Base-by-base conservation (phyloP, 2,797 vertebrate species). In the Coracias cyanogaster region DNA sequence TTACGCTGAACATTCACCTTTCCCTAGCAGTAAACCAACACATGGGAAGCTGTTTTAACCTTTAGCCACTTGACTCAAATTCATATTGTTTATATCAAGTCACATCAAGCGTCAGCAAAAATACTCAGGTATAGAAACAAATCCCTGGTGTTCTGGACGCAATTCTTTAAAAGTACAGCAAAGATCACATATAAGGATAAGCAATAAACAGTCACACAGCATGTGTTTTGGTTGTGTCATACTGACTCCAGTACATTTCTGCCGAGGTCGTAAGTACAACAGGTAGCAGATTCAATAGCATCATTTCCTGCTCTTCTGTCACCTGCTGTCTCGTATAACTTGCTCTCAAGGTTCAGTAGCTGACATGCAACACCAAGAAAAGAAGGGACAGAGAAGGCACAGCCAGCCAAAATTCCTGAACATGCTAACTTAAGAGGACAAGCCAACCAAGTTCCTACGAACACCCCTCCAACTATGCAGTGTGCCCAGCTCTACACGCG, bases 21-120 rank as follows among this genome's bases (percentile, higher is more conserved):
- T 85, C 51, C 55, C 76, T 86, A 74, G 82, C 45, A 89, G 37
- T 25, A 90, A 96, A 74, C 79, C 84, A 96, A 31, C 51, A 67
- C 61, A 69, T 19, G 51, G 46, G 80, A 96, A 95, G 37, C 69
- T 76, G 33, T 37, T 52, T 84, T 83, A 82, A 66, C 69, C 62
- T 69, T 82, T 88, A 94, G 91, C 57, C 37, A 72, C 46, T 93
- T 82, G 29, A 94, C 57, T 94, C 12, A 18, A 52, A 29, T 80
- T 86, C 60, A 37, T 72, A 33, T 43, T 77, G 78, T 74, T 86
- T 72, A 33, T n/a, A 82, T 10, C 43, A 43, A 48, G 25, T 60
- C 43, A 69, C n/a, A 52, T 72, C 35, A 93, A 85, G 49, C 19
- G 33, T 37, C 48, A 89, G 64, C 55, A 94, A 81, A 91, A 86